phyloP scores from a whole-genome alignment of 1,140 invertebrate genomes.

The Conus betulinus region DNA sequence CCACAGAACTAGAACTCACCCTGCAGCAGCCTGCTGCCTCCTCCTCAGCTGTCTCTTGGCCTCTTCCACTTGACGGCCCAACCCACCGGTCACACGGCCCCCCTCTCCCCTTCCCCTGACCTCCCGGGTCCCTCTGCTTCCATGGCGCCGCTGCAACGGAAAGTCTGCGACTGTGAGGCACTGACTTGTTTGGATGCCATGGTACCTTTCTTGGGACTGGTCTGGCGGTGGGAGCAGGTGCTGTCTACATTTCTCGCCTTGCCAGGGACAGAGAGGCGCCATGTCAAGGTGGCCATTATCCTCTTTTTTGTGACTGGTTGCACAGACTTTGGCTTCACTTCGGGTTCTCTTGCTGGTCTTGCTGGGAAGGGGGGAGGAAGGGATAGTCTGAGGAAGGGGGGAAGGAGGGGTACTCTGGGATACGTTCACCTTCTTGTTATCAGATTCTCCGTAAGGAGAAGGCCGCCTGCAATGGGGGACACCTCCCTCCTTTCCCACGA shows the following conservation, averaged over 20 bases:
- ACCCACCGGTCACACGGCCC: background rate
- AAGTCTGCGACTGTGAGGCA: background rate
- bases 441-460: background rate
- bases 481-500: background rate
- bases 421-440: background rate
- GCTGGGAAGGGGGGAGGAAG: too few species aligned
- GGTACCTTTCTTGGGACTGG: too few species aligned
- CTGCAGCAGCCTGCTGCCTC: background rate
- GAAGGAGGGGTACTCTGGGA: background rate
- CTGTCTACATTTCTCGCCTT: too few species aligned
- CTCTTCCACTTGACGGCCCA: background rate
- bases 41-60: background rate
- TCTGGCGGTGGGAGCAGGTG: too few species aligned
- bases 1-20: too few species aligned
- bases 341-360: too few species aligned
- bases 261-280: too few species aligned
- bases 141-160: background rate
- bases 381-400: background rate
- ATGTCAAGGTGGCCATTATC: too few species aligned
- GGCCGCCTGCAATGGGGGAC: background rate
- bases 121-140: background rate
- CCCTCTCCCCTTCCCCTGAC: background rate
- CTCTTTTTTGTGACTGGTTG: too few species aligned
- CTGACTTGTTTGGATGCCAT: background rate
- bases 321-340: too few species aligned